phyloP scores from a whole-genome alignment of 2,113 vertebrate genomes.

The Phycodurus eques region DNA sequence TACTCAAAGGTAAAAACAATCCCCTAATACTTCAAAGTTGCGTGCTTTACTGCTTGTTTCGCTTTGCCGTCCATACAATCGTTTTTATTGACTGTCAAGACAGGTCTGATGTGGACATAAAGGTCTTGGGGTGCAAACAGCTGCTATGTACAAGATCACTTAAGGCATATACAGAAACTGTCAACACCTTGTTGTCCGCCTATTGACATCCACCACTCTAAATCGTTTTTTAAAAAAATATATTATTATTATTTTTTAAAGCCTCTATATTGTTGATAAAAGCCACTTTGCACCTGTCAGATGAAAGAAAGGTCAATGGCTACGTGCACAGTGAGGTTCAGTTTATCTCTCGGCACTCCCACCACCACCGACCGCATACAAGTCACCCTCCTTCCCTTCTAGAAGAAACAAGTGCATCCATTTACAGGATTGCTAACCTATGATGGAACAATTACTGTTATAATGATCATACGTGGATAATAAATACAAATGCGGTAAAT shows the following conservation, averaged over 20 bases:
- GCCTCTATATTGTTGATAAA: not conserved
- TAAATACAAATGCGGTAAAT: not conserved
- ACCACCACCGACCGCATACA: not conserved
- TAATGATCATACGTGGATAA: not conserved
- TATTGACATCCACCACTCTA: not conserved
- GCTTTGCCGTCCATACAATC: slow-evolving; percentile 6
- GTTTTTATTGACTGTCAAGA: not conserved
- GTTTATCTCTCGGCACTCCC: slow-evolving; percentile 7
- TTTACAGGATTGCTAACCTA: not conserved
- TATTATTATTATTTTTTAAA: too few species aligned
- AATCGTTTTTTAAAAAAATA: not conserved
- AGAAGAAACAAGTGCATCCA: not conserved
- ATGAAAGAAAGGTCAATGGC: slow-evolving; percentile 3
- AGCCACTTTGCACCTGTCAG: not conserved
- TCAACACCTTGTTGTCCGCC: not conserved
- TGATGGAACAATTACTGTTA: slow-evolving; percentile 7
- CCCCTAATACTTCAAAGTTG: not conserved
- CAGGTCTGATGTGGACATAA: slow-evolving; percentile 21
- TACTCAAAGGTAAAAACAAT: slow-evolving; percentile 55
- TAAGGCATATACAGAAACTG: slow-evolving; percentile 5
- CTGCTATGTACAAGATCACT: slow-evolving; percentile 3
- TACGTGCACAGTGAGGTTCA: not conserved
- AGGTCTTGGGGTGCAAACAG: slow-evolving; percentile 10
- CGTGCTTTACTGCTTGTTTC: not conserved
- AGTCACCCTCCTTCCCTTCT: not conserved